phyloP scores from a whole-genome alignment of 2,797 vertebrate species.

The Gephyroberyx darwinii region DNA sequence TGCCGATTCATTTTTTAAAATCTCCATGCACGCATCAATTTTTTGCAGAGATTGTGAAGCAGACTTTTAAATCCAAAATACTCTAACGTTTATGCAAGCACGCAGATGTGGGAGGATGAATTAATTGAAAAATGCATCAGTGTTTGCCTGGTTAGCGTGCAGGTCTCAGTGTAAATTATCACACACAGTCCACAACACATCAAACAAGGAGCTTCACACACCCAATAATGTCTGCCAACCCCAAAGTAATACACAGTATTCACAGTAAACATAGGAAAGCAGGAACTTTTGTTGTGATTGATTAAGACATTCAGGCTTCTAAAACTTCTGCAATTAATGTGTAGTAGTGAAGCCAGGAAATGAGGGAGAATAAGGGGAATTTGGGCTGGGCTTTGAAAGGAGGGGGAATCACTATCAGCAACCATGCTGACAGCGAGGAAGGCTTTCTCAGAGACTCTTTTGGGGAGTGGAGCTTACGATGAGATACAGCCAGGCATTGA shows the following conservation, averaged over 20 bases:
- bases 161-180: constrained; percentile 17
- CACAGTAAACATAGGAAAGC: constrained; percentile 26
- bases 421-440: too few species aligned
- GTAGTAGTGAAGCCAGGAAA: not conserved
- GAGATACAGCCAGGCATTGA: not conserved
- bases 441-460: too few species aligned
- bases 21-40: constrained; percentile 5
- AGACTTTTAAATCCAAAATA: constrained; percentile 25
- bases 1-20: constrained; percentile 1
- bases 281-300: constrained; percentile 15
- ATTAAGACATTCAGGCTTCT: not conserved
- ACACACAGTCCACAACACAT: constrained; percentile 5
- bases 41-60: constrained; percentile 4
- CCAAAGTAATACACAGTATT: not conserved
- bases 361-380: not conserved
- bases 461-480: not conserved
- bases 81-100: constrained; percentile 7
- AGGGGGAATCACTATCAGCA: not conserved
- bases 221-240: constrained; percentile 20
- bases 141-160: constrained; percentile 11
- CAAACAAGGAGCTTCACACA: constrained; percentile 17
- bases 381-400: not conserved
- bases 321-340: not conserved
- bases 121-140: constrained; percentile 14
- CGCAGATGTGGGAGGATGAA: constrained; percentile 11